phyloP scores from a whole-genome alignment of 2,797 vertebrate genomes.

The Phataginus tricuspis region DNA sequence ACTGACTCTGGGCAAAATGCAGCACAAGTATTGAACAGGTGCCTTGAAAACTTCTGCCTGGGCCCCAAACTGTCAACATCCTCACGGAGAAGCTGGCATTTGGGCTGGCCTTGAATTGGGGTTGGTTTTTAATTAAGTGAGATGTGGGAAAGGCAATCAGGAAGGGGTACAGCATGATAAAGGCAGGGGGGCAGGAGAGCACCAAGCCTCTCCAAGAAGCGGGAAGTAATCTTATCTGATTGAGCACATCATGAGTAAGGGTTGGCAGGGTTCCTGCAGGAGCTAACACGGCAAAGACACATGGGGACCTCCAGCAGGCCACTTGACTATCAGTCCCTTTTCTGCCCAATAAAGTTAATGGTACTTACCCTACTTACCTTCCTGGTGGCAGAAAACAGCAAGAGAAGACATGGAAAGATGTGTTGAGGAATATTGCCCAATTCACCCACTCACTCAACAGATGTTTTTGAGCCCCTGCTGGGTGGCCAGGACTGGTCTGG shows the following conservation, averaged over 20 bases:
- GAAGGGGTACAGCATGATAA: too few relatives aligned
- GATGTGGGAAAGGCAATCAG: background rate
- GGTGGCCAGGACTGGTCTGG: too few relatives aligned
- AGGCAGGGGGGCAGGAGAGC: background rate
- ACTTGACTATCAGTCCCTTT: background rate
- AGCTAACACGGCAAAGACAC: background rate
- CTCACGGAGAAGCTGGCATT: background rate
- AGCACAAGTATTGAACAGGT: background rate
- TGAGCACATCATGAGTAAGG: background rate
- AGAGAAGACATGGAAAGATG: background rate
- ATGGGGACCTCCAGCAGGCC: background rate
- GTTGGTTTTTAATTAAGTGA: background rate
- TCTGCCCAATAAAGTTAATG: background rate
- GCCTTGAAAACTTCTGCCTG: background rate
- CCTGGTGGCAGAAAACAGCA: background rate
- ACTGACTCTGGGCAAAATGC: background rate
- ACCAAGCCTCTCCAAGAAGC: background rate
- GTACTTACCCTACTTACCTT: background rate
- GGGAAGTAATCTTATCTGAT: background rate
- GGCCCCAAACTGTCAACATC: background rate
- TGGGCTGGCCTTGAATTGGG: background rate
- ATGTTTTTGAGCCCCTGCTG: background rate
- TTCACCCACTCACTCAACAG: background rate
- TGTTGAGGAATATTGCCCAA: background rate
- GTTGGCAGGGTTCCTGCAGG: background rate